Percentiles rank a stretch among this genome's conserved stretches.
phyloP scores from a whole-genome alignment of 2,888 invertebrate genomes.

The Eupithecia subfuscata region DNA sequence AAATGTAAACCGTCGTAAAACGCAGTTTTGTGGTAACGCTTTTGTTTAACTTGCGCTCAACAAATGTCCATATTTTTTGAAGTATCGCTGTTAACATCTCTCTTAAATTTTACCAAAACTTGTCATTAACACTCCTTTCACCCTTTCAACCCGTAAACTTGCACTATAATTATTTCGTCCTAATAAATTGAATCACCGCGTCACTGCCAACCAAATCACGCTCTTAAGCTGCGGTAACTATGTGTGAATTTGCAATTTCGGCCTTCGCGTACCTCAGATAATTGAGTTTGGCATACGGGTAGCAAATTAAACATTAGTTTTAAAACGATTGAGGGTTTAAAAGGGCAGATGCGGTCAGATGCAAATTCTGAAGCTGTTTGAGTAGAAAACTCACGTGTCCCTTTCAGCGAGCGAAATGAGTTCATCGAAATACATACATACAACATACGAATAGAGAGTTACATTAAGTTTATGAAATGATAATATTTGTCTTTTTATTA shows the following conservation, averaged over 20 bases:
- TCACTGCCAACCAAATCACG: neutral
- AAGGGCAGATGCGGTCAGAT: slow-evolving; percentile 19
- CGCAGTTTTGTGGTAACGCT: too few species aligned
- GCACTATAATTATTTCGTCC: neutral
- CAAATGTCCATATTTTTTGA: too few species aligned
- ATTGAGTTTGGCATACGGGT: slow-evolving; percentile 28
- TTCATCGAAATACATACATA: neutral
- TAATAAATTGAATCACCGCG: neutral
- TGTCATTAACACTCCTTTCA: neutral
- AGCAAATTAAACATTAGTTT: slow-evolving; percentile 34
- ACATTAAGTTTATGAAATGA: too few species aligned
- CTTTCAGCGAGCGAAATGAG: slow-evolving; percentile 11
- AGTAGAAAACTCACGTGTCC: slow-evolving; percentile 17
- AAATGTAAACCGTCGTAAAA: too few species aligned
- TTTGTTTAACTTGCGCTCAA: too few species aligned
- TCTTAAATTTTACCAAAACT: too few species aligned
- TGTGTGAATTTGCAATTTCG: slow-evolving; percentile 5
- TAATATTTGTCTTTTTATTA: too few species aligned
- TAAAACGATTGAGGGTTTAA: slow-evolving; percentile 28
- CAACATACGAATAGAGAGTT: neutral
- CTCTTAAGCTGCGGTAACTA: neutral
- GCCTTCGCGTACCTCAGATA: slow-evolving; percentile 19
- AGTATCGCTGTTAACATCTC: too few species aligned
- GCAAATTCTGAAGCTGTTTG: slow-evolving; percentile 26
- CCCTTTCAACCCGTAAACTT: neutral